phyloP scores from a whole-genome alignment of 2,888 invertebrate species.

The Drosophila barbarae region DNA sequence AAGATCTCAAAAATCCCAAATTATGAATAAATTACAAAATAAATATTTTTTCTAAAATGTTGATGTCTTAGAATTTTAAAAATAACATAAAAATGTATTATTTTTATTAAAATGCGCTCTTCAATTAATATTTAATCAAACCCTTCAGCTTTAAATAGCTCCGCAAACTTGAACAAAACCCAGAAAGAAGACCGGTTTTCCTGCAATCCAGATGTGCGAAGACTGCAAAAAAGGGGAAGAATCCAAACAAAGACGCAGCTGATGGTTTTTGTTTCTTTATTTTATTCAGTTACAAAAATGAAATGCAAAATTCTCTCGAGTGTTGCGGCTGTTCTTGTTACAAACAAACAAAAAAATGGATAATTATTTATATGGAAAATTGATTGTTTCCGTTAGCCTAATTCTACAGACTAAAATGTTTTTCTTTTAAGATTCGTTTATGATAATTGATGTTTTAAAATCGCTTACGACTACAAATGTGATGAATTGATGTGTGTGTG shows the following conservation, averaged over 20 bases:
- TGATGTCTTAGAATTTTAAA: neutral
- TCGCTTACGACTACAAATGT: conserved; percentile 35
- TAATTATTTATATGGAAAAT: conserved; percentile 17
- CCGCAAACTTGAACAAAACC: neutral
- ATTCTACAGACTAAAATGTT: conserved; percentile 24
- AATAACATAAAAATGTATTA: neutral
- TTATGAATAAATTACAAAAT: too few species aligned
- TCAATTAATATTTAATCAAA: neutral
- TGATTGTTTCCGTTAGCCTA: conserved; percentile 22
- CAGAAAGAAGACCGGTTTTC: conserved; percentile 9
- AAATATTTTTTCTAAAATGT: neutral
- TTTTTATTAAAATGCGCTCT: neutral
- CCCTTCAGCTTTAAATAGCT: neutral
- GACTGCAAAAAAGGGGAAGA: conserved; percentile 1
- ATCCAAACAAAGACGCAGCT: conserved; percentile 6
- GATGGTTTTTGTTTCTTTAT: conserved; percentile 4
- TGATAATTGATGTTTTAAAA: conserved; percentile 27
- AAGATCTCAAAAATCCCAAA: too few species aligned
- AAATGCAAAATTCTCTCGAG: conserved; percentile 35
- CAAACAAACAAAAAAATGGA: conserved; percentile 20
- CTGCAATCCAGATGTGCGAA: conserved; percentile 1
- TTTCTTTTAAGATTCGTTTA: conserved; percentile 10
- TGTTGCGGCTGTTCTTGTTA: conserved; percentile 39
- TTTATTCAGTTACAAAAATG: conserved; percentile 31
- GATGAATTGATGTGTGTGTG: conserved; percentile 18